A percentile compares a stretch with the other conserved stretches of the same genome.
These are phyloP conservation scores for Echeneis naucrates DNA, from an alignment of 2,797 vertebrate genomes.

Conservation along the genomic window DNA sequence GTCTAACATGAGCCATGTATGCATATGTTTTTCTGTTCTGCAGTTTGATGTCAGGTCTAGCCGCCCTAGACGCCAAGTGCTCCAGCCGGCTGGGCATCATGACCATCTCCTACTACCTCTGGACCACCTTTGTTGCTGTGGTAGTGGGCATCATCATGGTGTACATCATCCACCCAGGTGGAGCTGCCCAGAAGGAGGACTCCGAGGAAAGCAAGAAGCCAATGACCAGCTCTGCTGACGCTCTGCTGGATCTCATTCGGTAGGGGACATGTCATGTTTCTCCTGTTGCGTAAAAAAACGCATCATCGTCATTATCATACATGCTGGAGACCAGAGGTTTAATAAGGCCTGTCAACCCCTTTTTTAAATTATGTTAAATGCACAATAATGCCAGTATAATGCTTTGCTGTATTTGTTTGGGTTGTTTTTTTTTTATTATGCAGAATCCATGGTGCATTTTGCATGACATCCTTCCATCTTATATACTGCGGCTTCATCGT, in stretches of 20 bases:
- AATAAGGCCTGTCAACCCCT: no score
- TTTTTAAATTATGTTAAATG: neutral
- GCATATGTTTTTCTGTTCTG: neutral
- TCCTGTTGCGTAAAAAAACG: no score
- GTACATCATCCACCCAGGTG: constrained; percentile 95
- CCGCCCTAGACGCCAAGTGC: constrained; percentile 96
- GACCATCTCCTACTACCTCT: constrained; percentile 97
- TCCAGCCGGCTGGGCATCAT: constrained; percentile 97
- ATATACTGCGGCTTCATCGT: neutral
- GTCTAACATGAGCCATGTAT: neutral
- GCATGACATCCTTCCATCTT: neutral
- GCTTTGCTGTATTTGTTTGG: neutral
- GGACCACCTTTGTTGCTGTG: constrained; percentile 98
- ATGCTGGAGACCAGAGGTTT: neutral
- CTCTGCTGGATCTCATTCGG: constrained; percentile 97
- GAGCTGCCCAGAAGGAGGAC: constrained; percentile 95
- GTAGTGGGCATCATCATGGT: constrained; percentile 98
- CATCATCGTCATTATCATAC: neutral
- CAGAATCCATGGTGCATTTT: neutral
- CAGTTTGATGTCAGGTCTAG: constrained; percentile 97
- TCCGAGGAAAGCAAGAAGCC: constrained; percentile 92
- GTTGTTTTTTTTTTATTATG: neutral
- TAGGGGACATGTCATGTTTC: constrained; percentile 69
- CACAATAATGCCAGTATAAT: no score
- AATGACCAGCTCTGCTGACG: constrained; percentile 97